Conservation (phyloP, 2,888 invertebrate genomes). For the Prenolepis imparis region DNA sequence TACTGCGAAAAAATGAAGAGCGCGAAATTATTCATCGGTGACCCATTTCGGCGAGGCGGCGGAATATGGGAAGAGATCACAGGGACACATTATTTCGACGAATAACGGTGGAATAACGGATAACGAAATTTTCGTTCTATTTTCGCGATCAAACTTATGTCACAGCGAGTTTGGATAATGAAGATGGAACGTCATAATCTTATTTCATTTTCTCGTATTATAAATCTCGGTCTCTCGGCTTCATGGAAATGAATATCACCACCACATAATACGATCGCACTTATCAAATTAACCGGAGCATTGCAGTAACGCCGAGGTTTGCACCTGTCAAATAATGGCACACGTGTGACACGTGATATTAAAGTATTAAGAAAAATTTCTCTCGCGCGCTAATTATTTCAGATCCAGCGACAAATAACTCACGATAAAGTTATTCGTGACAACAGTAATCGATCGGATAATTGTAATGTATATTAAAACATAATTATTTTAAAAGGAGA, state of each 20-base stretch:
- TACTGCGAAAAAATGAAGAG: slow-evolving; percentile 47
- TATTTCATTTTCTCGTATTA: slow-evolving; percentile 54
- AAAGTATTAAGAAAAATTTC: slow-evolving; percentile 49
- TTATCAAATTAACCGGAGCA: slow-evolving; percentile 52
- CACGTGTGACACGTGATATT: slow-evolving; percentile 41
- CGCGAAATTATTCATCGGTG: slow-evolving; percentile 54
- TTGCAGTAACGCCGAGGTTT: slow-evolving; percentile 49
- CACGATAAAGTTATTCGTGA: slow-evolving; percentile 11
- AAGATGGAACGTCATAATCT: slow-evolving; percentile 58
- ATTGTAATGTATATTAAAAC: not conserved
- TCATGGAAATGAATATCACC: slow-evolving; percentile 51
- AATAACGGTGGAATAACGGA: slow-evolving; percentile 50
- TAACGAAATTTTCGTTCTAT: slow-evolving; percentile 56
- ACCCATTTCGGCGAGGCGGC: slow-evolving; percentile 44
- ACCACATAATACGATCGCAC: slow-evolving; percentile 54
- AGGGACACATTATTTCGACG: slow-evolving; percentile 48
- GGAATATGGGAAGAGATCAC: slow-evolving; percentile 46
- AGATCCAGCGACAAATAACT: slow-evolving; percentile 28
- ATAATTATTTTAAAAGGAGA: not conserved
- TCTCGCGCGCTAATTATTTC: slow-evolving; percentile 8
- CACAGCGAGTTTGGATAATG: slow-evolving; percentile 52
- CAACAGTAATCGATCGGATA: slow-evolving; percentile 6
- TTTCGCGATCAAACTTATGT: slow-evolving; percentile 54
- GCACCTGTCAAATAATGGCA: slow-evolving; percentile 51
- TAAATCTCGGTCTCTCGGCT: slow-evolving; percentile 48